A percentile compares a stretch with the other conserved stretches of the same genome.
Conservation (phyloP, 2,113 vertebrate genomes). For the Hylia prasina region DNA sequence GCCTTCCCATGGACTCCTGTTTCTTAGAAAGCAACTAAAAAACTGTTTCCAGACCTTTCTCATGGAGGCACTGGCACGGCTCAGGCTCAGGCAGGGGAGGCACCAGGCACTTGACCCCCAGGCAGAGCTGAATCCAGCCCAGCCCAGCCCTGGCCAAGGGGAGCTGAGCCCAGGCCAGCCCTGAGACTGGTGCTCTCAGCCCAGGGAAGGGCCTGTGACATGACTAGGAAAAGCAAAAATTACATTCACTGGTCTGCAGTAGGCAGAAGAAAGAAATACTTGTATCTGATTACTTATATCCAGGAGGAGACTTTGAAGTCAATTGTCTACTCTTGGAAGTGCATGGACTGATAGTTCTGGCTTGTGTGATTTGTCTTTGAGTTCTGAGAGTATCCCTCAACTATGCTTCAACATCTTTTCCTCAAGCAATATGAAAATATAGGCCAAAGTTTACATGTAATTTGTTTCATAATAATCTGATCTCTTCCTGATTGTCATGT, state of each 20-base stretch:
- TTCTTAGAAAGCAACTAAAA: not conserved
- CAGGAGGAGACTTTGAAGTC: not conserved
- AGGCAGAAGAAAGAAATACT: not conserved
- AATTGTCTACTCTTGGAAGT: not conserved
- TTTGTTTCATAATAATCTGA: not conserved
- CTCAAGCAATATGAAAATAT: not conserved
- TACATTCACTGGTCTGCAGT: not conserved
- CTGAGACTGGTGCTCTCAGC: not conserved
- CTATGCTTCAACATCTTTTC: not conserved
- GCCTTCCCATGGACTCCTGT: not conserved
- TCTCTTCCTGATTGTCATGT: not conserved
- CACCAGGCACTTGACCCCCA: not conserved
- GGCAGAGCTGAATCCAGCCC: not conserved
- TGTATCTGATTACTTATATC: not conserved
- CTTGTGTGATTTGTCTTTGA: not conserved
- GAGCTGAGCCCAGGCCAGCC: not conserved
- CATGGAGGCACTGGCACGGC: not conserved
- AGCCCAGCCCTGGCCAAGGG: not conserved
- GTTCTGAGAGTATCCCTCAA: not conserved
- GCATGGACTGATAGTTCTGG: not conserved
- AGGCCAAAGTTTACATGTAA: not conserved
- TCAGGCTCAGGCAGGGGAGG: not conserved
- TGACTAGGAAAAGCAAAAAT: not conserved
- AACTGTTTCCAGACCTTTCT: not conserved
- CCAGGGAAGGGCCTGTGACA: not conserved